Base-by-base conservation (phyloP, 2,888 invertebrate genomes). In the Bellardia bayeri region DNA sequence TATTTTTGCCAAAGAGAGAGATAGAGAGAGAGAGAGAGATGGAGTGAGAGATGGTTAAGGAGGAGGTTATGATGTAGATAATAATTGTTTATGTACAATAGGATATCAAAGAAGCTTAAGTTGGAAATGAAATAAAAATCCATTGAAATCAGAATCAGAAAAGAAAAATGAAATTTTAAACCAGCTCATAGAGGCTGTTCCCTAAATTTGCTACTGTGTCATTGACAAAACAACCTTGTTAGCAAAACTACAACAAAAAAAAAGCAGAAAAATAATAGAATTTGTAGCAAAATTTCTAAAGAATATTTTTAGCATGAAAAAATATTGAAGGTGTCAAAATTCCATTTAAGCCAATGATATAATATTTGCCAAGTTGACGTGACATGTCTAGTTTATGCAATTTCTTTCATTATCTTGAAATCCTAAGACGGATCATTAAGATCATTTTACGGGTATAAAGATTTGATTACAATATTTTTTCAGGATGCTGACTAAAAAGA, bases 291-390 rank as follows among this genome's bases (percentile, higher is more conserved):
- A 54, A 64, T 54, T 69, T 64, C 45, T 75, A 63, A 45, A 14
- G 66, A 64, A 37, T 11, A 23, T 68, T 81, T 16, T 45, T 13
- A n/a, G 40, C 16, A n/a, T 13, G 61, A 14, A 74, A 76, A 74
- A 72, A 23, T 1, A 74, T 11, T 68, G 75, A 87, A 92, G 92
- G 92, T 92, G 92, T 92, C 93, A 92, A 92, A 92, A 92, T 92
- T 91, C 91, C 86, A 66, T 87, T 90, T 92, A 91, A 92, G 92
- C 92, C 92, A 92, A 92, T 92, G 93, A 91, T 87, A 85, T 90
- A 91, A 92, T 91, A 91, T 89, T 89, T 85, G 83, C 89, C 66
- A 76, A 83, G 88, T 85, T 75, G 87, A 81, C 87, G 80, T 82
- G 63, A 37, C 76, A 71, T 56, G 71, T 72, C 40, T 61, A 69